Evolutionary conservation across 2,797 vertebrate genomes (phyloP), one percentile per base, ranked within the genome.

Genomic region (Paguma larvata): DNA sequence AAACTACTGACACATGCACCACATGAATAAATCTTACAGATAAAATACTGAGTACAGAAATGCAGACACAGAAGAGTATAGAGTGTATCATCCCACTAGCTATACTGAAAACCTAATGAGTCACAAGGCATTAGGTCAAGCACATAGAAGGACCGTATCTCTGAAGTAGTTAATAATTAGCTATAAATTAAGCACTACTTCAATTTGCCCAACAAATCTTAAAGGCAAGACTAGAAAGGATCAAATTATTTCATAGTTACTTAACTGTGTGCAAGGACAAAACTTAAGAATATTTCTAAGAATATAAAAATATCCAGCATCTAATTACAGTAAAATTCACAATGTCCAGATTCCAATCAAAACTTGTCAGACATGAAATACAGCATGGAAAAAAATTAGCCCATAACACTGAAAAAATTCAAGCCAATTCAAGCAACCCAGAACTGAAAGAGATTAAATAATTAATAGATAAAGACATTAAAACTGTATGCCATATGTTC

Each of bases 281-380:
- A 92, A 80, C 15, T 67, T 53, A 93, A 85, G 38, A 90, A 56
- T 48, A 53, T 63, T 78, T 79, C 48, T 25, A 86, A 53, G 21
- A 90, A 72, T 38, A 34, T n/a, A 85, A 83, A 94, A 89, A 87
- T 25, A 53, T 56, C 65, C 27, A 80, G 63, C 25, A 92, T 72
- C 84, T n/a, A 80, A 25, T 72, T 34, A 41, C 72, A 25, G 3
- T 68, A 68, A 77, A 68, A 92, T 62, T 59, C 59, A 73, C 34
- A 85, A 62, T 89, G 10, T 80, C 27, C 32, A 38, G 78, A 63
- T 6, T 46, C 56, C 32, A 95, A 16, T 62, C 5, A 70, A 94
- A 96, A 86, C 62, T 53, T 78, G 41, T 67, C 41, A 95, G 62
- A 70, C 12, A 51, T 25, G 38, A 48, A 87, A 46, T 75, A 88